Percentiles rank a stretch among this genome's conserved stretches.
Evolutionary conservation across 2,888 invertebrate genomes (phyloP).

Genomic region (Tenthredo livida): DNA sequence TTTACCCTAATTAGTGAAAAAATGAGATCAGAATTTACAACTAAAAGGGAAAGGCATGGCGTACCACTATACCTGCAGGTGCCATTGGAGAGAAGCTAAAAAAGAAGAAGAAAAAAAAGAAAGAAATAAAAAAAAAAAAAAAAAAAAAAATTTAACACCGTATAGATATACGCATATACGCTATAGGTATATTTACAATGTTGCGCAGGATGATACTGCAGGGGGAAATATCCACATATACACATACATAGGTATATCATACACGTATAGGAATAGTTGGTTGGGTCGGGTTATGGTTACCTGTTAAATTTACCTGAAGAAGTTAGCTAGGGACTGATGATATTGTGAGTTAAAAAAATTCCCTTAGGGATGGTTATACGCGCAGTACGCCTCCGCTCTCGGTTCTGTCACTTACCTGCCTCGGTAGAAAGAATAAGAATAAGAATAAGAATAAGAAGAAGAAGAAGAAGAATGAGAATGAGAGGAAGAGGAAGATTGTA

Average conservation of each 20-base stretch:
- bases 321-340: neutral
- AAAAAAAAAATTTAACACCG: neutral
- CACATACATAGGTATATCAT: neutral
- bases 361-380: slow-evolving; percentile 2
- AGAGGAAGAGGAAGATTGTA: slow-evolving; percentile 51
- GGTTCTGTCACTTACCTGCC: slow-evolving; percentile 44
- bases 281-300: slow-evolving; percentile 45
- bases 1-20: neutral
- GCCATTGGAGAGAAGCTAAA: neutral
- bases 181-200: neutral
- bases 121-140: neutral
- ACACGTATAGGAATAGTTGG: neutral
- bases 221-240: neutral
- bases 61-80: neutral
- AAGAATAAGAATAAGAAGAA: slow-evolving; percentile 36
- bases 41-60: neutral
- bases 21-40: neutral
- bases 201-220: slow-evolving; percentile 6
- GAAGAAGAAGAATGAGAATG: slow-evolving; percentile 53
- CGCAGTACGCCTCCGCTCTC: neutral
- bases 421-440: slow-evolving; percentile 17
- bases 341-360: slow-evolving; percentile 9
- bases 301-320: slow-evolving; percentile 47
- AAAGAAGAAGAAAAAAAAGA: neutral
- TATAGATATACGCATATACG: neutral